phyloP scores from a whole-genome alignment of 2,113 vertebrate species.

The Buteo buteo region DNA sequence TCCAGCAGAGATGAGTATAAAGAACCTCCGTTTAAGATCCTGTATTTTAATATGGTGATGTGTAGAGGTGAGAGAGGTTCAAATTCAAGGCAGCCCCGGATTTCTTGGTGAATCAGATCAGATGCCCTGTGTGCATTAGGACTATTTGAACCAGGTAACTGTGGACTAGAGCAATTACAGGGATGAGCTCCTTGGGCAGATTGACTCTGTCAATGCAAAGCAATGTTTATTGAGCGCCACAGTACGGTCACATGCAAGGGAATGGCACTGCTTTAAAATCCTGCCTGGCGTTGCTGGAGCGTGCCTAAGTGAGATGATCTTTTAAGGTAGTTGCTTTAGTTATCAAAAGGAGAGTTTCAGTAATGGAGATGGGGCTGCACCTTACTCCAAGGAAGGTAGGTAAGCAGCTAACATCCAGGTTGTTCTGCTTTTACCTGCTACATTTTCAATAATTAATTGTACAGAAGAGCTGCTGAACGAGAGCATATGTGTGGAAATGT shows the following conservation, averaged over 20 bases:
- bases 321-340: not conserved
- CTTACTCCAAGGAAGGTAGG: not conserved
- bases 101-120: accelerated
- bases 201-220: not conserved
- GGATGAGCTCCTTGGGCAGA: not conserved
- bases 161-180: not conserved
- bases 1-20: not conserved
- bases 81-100: not conserved
- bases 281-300: not conserved
- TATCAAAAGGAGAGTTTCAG: not conserved
- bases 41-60: not conserved
- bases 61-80: not conserved
- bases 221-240: not conserved
- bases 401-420: not conserved
- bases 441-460: not conserved
- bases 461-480: not conserved
- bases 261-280: not conserved
- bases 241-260: accelerated
- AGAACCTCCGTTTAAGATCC: not conserved
- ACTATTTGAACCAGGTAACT: not conserved
- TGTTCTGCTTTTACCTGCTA: not conserved
- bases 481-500: not conserved
- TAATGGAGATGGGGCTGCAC: not conserved
- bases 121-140: not conserved
- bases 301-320: not conserved